Evolutionary conservation across 2,113 vertebrate genomes (phyloP).

Genomic region (Anhinga anhinga): DNA sequence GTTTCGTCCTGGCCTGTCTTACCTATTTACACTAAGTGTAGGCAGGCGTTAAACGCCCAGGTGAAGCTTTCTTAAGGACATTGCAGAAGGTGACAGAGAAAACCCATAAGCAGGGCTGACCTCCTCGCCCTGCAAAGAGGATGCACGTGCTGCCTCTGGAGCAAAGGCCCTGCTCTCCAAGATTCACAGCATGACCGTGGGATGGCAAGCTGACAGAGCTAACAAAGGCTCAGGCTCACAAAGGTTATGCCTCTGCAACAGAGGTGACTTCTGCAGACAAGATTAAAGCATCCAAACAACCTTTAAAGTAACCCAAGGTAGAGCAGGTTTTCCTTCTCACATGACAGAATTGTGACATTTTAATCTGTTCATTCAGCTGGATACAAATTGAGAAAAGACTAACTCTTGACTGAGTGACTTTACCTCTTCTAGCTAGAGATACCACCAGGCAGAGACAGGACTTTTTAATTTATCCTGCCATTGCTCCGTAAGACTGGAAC

Average conservation of each 20-base stretch:
- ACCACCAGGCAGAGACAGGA: rapidly evolving
- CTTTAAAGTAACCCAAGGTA: not conserved
- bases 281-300: not conserved
- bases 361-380: not conserved
- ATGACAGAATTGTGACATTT: not conserved
- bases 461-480: not conserved
- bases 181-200: rapidly evolving
- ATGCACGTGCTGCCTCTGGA: not conserved
- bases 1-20: not conserved
- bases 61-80: not conserved
- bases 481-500: not conserved
- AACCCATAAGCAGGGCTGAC: not conserved
- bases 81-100: not conserved
- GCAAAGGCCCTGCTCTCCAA: not conserved
- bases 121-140: not conserved
- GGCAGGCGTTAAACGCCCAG: not conserved
- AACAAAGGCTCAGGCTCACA: not conserved
- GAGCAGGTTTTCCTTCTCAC: not conserved
- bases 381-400: not conserved
- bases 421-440: not conserved
- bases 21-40: not conserved
- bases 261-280: not conserved
- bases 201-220: not conserved
- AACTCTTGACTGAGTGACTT: not conserved
- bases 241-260: not conserved